Evolutionary conservation across 1,140 invertebrate genomes (phyloP).

Genomic region (Bombyx mandarina): DNA sequence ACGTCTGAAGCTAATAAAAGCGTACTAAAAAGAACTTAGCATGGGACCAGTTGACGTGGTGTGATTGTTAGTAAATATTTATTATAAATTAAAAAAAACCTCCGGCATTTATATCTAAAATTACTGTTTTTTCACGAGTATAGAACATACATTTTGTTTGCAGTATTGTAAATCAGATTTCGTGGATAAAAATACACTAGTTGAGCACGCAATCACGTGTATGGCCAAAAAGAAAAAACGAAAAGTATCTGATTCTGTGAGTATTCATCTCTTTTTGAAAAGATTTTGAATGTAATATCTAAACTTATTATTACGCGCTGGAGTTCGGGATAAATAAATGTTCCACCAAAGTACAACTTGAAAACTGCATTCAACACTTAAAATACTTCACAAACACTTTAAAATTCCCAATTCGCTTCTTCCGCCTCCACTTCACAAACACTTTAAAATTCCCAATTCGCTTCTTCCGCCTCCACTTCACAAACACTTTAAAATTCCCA

Average conservation of each 20-base stretch:
- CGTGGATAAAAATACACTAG: conserved; percentile 12
- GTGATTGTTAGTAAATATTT: background rate
- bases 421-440: too few relatives aligned
- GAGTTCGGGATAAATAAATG: too few relatives aligned
- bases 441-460: too few relatives aligned
- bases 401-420: too few relatives aligned
- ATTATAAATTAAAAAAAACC: background rate
- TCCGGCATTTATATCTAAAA: background rate
- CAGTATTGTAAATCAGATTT: conserved; percentile 32
- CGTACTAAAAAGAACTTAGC: background rate
- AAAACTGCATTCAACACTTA: too few relatives aligned
- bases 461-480: too few relatives aligned
- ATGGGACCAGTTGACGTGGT: background rate
- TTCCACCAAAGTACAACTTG: too few relatives aligned
- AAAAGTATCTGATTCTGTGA: conserved; percentile 17
- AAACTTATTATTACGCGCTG: background rate
- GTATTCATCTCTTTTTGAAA: background rate
- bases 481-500: too few relatives aligned
- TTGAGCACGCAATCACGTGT: conserved; percentile 20
- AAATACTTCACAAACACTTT: too few relatives aligned
- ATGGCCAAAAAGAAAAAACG: conserved; percentile 22
- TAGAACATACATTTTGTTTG: conserved; percentile 6
- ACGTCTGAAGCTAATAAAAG: background rate
- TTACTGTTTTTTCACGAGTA: background rate
- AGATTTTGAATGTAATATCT: background rate